These are phyloP conservation scores for Oligia fasciuncula DNA, from an alignment of 2,888 invertebrate genomes.

Conservation along the genomic window DNA sequence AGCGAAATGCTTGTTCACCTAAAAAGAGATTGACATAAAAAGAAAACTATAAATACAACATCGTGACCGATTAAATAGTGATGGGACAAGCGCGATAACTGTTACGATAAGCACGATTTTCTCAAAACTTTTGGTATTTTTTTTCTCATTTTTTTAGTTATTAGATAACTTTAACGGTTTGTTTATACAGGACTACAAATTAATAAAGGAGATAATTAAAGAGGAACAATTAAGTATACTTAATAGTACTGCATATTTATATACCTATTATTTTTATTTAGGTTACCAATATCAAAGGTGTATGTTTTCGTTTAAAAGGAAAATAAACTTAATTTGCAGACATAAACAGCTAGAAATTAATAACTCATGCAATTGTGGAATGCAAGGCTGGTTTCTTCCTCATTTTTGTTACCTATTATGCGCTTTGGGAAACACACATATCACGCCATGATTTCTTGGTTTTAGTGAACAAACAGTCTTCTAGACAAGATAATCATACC, in stretches of 20 bases:
- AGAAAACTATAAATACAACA: conserved; percentile 51
- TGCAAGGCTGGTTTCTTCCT: conserved; percentile 11
- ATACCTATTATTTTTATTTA: not conserved
- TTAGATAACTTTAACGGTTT: not conserved
- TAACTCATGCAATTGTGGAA: not conserved
- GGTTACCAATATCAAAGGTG: too few relatives aligned
- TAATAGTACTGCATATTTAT: not conserved
- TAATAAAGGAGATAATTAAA: not conserved
- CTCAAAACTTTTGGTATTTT: not conserved
- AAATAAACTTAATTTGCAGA: not conserved
- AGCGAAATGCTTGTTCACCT: conserved; percentile 14
- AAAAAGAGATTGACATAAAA: conserved; percentile 23
- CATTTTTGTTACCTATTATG: not conserved
- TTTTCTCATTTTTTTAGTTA: not conserved
- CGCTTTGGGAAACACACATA: conserved; percentile 33
- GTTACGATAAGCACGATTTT: not conserved
- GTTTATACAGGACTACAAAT: not conserved
- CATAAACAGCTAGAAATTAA: not conserved
- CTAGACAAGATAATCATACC: not conserved
- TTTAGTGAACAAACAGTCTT: conserved; percentile 6
- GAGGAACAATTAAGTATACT: not conserved
- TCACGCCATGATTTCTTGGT: not conserved
- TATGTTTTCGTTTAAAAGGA: not conserved
- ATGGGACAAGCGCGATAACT: conserved; percentile 28
- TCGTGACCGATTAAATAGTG: conserved; percentile 27